These are phyloP conservation scores for Solenodon paradoxus DNA, from an alignment of 2,113 vertebrate species.

Conservation along the genomic window DNA sequence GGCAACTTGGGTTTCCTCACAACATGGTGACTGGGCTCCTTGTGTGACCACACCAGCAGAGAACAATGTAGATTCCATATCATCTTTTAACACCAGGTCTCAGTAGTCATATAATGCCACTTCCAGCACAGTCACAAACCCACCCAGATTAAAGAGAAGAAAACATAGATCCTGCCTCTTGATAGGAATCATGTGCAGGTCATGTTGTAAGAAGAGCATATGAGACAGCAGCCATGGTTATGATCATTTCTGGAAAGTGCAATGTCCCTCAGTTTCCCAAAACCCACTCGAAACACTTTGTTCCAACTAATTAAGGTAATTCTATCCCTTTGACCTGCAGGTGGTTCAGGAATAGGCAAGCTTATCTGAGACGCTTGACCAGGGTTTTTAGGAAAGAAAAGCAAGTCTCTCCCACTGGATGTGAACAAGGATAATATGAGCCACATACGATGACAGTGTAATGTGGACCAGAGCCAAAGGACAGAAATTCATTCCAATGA, in stretches of 20 bases:
- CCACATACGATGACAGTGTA: no score
- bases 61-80: not conserved
- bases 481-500: no score
- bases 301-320: not conserved
- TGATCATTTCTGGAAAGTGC: not conserved
- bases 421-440: not conserved
- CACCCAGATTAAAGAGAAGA: not conserved
- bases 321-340: not conserved
- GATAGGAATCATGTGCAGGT: not conserved
- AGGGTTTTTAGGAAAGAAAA: not conserved
- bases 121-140: not conserved
- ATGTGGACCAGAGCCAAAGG: no score
- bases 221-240: not conserved
- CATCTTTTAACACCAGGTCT: not conserved
- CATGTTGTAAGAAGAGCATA: not conserved
- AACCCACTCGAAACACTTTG: not conserved
- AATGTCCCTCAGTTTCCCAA: not conserved
- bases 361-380: no score
- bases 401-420: not conserved
- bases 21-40: not conserved
- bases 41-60: not conserved
- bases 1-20: not conserved
- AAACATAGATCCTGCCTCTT: not conserved
- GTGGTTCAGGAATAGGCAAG: not conserved
- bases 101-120: not conserved